Base-by-base conservation (phyloP, 2,797 vertebrate genomes). In the Notolabrus celidotus region DNA sequence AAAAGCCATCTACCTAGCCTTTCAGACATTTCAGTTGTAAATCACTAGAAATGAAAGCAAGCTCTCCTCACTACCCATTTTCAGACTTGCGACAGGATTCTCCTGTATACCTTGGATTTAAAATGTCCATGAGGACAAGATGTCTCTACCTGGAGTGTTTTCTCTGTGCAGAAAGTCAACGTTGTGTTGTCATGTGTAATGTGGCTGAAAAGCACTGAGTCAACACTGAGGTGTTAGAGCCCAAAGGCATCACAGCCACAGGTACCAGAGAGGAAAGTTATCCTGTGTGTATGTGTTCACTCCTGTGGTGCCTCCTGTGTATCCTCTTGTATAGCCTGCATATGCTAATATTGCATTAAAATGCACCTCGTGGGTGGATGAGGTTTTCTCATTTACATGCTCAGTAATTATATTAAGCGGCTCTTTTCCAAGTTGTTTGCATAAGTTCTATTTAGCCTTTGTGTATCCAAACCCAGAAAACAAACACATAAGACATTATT, bases 281-380 rank as follows among this genome's bases (percentile, higher is more conserved):
- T 8, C 12, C n/a, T 46, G 56, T 49, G 22, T 63, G 47, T 47
- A 12, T 41, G 25, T 60, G 57, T 29, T 73, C 42, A 59, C 47
- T 68, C 31, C 45, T 53, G 45, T 20, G 20, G n/a, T 20, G 45
- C 82, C 72, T 87, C 59, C 22, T 27, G 59, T 68, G 76, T 39
- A 51, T 67, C 55, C 47, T 64, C 71, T 20, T 50, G n/a, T n/a
- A n/a, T 49, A 75, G 64, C 56, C 29, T 77, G 85, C 56, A 62
- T 60, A 72, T 75, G 82, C 76, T 87, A 81, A 75, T 86, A 86
- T 84, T 76, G 50, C 77, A 91, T 85, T 46, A 63, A 61, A 67
- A 69, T 71, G 54, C 72, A 57, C 49, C 66, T 68, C 1, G 84
- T 86, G 86, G 85, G 86, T n/a, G 82, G 82, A 83, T 60, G 69